Percentiles rank a stretch among this genome's conserved stretches.
Evolutionary conservation across 1,140 invertebrate species (phyloP).

Genomic region (Camponotus vicinus): DNA sequence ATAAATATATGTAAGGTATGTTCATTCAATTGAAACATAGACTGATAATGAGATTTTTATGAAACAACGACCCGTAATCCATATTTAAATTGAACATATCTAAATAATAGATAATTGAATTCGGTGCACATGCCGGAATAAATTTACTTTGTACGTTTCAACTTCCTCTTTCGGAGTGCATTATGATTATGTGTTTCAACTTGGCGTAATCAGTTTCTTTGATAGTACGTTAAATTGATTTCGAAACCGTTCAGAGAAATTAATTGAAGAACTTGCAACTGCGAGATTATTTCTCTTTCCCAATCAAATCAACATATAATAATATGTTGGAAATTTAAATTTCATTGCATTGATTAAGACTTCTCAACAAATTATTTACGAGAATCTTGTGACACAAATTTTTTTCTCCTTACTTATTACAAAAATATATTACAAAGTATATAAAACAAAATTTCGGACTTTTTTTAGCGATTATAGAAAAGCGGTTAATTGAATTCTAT

Average conservation of each 20-base stretch:
- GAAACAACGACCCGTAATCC: too few relatives aligned
- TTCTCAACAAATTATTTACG: not conserved
- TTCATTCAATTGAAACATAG: too few relatives aligned
- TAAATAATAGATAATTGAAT: not conserved
- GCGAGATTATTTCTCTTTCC: not conserved
- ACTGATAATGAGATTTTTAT: too few relatives aligned
- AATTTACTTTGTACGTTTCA: slow-evolving; percentile 10
- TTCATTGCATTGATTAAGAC: not conserved
- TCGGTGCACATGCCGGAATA: not conserved
- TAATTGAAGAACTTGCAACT: slow-evolving; percentile 22
- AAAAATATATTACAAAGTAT: not conserved
- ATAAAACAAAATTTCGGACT: too few relatives aligned
- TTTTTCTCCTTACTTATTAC: not conserved
- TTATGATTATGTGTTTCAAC: slow-evolving; percentile 4
- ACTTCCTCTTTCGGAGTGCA: not conserved
- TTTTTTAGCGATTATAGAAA: not conserved
- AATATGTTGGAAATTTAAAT: not conserved
- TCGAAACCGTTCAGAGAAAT: not conserved
- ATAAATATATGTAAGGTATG: not conserved
- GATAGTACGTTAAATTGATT: slow-evolving; percentile 1
- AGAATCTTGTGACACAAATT: not conserved
- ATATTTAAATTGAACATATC: too few relatives aligned
- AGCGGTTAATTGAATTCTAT: not conserved
- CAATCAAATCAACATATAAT: not conserved
- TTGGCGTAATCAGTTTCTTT: slow-evolving; percentile 1